Percentiles rank a stretch among this genome's conserved stretches.
Evolutionary conservation across 2,797 vertebrate species (phyloP).

Genomic region (Mus minutoides): DNA sequence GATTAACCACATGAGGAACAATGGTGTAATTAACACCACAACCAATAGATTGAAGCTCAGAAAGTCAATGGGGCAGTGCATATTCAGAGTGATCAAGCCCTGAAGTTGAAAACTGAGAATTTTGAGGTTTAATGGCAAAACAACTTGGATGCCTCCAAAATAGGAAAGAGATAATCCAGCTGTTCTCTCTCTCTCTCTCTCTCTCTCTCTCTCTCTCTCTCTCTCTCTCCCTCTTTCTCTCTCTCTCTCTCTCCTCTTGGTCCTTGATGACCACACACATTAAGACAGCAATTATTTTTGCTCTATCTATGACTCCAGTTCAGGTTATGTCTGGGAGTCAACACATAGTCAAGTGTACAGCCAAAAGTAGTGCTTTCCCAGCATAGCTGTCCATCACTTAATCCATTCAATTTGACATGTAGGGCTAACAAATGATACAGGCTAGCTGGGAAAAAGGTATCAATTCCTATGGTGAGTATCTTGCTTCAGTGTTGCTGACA

Average conservation of each 20-base stretch:
- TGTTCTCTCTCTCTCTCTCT: not conserved
- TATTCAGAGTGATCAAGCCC: not conserved
- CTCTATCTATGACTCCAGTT: not conserved
- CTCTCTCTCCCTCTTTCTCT: too few species aligned
- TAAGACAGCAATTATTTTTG: too few species aligned
- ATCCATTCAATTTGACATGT: too few species aligned
- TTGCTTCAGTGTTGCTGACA: not conserved
- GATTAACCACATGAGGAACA: accelerated
- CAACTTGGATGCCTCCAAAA: not conserved
- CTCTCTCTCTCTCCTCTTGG: not conserved
- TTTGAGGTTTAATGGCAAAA: not conserved
- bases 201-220: too few species aligned
- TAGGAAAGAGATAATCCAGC: not conserved
- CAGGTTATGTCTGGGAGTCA: not conserved
- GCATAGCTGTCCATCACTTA: not conserved
- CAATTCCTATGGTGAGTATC: not conserved
- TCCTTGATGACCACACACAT: not conserved
- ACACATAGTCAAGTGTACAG: not conserved
- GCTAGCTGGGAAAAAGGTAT: not conserved
- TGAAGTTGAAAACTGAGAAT: not conserved
- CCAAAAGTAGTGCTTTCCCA: not conserved
- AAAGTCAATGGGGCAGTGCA: too few species aligned
- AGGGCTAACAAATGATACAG: too few species aligned
- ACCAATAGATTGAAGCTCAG: too few species aligned
- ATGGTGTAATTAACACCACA: accelerated